Evolutionary conservation across 1,140 invertebrate species (phyloP), one percentile per base, ranked within the genome.

Genomic region (Rhyacophila brunnea): DNA sequence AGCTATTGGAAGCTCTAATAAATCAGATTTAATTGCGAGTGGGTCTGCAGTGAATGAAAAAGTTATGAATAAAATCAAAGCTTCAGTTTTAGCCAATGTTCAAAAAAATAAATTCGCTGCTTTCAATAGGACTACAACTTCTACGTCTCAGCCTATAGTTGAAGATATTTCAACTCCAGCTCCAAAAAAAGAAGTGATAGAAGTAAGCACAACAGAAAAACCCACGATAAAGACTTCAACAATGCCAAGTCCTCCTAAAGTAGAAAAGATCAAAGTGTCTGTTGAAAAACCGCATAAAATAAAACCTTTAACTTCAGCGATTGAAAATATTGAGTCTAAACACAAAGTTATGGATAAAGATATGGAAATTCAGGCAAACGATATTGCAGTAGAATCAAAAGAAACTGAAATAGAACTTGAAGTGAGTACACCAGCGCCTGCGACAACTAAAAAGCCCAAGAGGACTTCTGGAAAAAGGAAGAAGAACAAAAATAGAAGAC

Each of bases 361-460:
- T 9, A 28, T 28, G 23, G 23, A 28, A 28, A 28, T 28, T 5
- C 3, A 28, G 23, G n/a, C 43, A 17, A 45, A 45, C 17, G 43
- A 35, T 15, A 43, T 32, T 17, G 32, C 73, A 6, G 70, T 77
- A 46, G 81, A 84, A 75, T 69, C 80, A 15, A 84, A 84, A 69
- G 76, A 82, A 67, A 78, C 77, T 66, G 79, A 80, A 67, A 75
- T 80, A 50, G 80, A 83, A 69, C 66, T 84, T 53, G 73, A 81
- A 69, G 72, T 78, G 14, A 80, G 77, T 58, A 77, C 72, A 43
- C 76, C 73, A 35, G 67, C 67, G n/a, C 57, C 73, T 10, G 68
- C 74, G 43, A 77, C 76, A 20, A 77, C 79, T 7, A 77, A 82
- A 23, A 78, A 81, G 59, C 74, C 75, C 3, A 76, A 77, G 67